Conservation (phyloP, 2,797 vertebrate species). For the Labroides dimidiatus region DNA sequence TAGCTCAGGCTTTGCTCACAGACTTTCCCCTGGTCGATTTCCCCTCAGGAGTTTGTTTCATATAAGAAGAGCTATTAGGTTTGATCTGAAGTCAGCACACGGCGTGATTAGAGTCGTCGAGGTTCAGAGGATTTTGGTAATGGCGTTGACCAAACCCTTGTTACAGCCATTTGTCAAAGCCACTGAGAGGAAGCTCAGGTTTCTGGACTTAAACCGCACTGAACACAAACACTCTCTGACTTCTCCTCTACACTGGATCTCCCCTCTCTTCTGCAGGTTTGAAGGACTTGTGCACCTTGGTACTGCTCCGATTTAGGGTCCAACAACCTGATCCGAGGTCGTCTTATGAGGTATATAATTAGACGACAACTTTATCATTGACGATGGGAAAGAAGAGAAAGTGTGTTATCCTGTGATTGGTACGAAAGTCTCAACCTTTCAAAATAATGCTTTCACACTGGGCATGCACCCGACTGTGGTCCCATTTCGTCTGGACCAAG, state of each 20-base stretch:
- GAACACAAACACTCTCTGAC: background rate
- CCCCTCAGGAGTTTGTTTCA: conserved; percentile 53
- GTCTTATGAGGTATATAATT: too few relatives aligned
- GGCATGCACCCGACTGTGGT: too few relatives aligned
- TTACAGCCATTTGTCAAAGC: conserved; percentile 56
- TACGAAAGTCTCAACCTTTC: too few relatives aligned
- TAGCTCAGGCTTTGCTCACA: conserved; percentile 51
- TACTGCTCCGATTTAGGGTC: background rate
- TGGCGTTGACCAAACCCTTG: conserved; percentile 4
- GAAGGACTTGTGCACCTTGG: background rate
- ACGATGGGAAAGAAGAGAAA: too few relatives aligned
- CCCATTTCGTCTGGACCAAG: too few relatives aligned
- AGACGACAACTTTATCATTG: too few relatives aligned
- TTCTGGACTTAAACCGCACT: background rate
- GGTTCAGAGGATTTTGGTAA: conserved; percentile 51
- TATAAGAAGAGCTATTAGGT: conserved; percentile 61
- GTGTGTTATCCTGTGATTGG: too few relatives aligned
- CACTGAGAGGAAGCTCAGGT: conserved; percentile 14
- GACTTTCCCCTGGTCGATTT: conserved; percentile 33
- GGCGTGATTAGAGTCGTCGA: conserved; percentile 63
- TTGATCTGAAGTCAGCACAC: conserved; percentile 65
- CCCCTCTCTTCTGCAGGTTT: background rate
- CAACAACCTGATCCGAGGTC: background rate
- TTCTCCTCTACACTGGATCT: background rate
- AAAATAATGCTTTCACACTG: too few relatives aligned